Conservation (phyloP, 2,113 vertebrate genomes). For the Coreoperca whiteheadi region DNA sequence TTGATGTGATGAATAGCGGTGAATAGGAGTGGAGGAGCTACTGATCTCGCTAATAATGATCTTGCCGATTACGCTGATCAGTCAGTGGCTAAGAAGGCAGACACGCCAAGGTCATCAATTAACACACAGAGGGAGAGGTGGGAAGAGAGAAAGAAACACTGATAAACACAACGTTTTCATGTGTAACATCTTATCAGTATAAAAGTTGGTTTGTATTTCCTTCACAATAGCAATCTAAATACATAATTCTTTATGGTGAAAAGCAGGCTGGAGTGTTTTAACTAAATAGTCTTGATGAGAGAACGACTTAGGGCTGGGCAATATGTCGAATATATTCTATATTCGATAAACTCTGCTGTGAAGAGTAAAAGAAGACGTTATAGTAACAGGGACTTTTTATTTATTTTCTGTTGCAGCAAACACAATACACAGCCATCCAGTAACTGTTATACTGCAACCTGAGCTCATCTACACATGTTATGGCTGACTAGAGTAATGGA, state of each 20-base stretch:
- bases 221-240: not conserved
- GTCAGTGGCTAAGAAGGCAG: conserved; percentile 73
- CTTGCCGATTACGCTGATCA: conserved; percentile 79
- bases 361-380: too few relatives aligned
- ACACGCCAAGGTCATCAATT: conserved; percentile 77
- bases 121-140: conserved; percentile 18
- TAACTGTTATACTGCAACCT: too few relatives aligned
- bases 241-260: conserved; percentile 13
- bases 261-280: conserved; percentile 13
- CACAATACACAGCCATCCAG: too few relatives aligned
- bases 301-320: conserved; percentile 36
- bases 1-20: conserved; percentile 83
- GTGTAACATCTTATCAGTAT: conserved; percentile 13
- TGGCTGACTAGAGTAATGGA: too few relatives aligned
- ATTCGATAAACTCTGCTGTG: too few relatives aligned
- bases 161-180: conserved; percentile 15
- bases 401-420: too few relatives aligned
- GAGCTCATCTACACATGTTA: too few relatives aligned
- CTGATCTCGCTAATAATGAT: conserved; percentile 83
- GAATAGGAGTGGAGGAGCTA: conserved; percentile 73
- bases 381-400: too few relatives aligned
- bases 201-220: conserved; percentile 15
- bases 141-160: conserved; percentile 3
- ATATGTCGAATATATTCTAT: too few relatives aligned
- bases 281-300: conserved; percentile 14